phyloP scores from a whole-genome alignment of 2,888 invertebrate genomes.

The Gisinianus flammeolus region DNA sequence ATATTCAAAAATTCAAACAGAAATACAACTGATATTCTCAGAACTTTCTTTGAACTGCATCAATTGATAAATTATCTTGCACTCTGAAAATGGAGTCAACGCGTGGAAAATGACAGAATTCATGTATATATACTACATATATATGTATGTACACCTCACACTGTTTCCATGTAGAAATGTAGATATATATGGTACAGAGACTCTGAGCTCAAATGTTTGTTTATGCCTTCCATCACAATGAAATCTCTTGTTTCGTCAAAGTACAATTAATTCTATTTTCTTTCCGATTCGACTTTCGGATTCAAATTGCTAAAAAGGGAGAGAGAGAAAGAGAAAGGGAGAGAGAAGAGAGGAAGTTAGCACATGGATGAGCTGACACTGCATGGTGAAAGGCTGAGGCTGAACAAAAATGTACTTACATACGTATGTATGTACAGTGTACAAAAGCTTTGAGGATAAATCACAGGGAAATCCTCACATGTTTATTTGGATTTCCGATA shows the following conservation, averaged over 20 bases:
- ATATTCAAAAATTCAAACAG: too few species aligned
- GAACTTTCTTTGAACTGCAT: too few species aligned
- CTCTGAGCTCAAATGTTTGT: too few species aligned
- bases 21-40: too few species aligned
- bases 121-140: not conserved
- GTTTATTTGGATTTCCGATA: conserved; percentile 34
- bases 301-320: not conserved
- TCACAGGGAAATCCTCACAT: conserved; percentile 5
- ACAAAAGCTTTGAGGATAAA: not conserved
- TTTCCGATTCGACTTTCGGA: not conserved
- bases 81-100: too few species aligned
- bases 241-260: not conserved
- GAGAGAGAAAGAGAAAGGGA: not conserved
- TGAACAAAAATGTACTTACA: too few species aligned
- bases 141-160: not conserved
- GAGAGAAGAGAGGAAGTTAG: not conserved
- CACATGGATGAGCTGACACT: not conserved
- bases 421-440: too few species aligned
- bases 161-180: conserved; percentile 3
- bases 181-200: too few species aligned
- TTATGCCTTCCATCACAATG: conserved; percentile 21
- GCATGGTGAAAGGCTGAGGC: too few species aligned
- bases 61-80: too few species aligned
- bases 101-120: not conserved
- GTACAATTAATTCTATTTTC: not conserved